phyloP scores from a whole-genome alignment of 2,888 invertebrate species.

The Volucella inflata region DNA sequence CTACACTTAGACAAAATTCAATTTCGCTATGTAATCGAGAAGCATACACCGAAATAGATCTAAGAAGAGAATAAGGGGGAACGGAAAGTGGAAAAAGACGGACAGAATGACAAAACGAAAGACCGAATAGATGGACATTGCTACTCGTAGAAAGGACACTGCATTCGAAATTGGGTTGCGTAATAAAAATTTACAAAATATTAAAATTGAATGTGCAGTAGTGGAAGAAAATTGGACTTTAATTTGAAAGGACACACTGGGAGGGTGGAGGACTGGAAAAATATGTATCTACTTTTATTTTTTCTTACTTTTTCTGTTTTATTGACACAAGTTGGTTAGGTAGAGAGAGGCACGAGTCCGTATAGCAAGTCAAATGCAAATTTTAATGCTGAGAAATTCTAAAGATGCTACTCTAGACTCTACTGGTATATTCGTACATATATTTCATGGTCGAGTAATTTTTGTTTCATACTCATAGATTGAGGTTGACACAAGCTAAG shows the following conservation, averaged over 20 bases:
- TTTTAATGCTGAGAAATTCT: constrained; percentile 12
- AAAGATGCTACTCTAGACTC: neutral
- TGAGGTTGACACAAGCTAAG: constrained; percentile 16
- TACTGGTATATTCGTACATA: neutral
- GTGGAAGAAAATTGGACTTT: constrained; percentile 64
- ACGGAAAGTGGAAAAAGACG: neutral
- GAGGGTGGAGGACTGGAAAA: neutral
- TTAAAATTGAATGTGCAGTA: constrained; percentile 72
- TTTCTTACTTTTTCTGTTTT: neutral
- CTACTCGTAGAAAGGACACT: constrained; percentile 40
- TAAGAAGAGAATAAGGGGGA: neutral
- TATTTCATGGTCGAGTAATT: constrained; percentile 16
- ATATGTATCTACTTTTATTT: too few relatives aligned
- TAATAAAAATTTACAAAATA: constrained; percentile 70
- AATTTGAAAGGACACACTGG: constrained; percentile 32
- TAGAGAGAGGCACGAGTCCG: neutral
- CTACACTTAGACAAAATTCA: constrained; percentile 68
- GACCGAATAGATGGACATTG: constrained; percentile 13
- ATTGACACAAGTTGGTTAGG: neutral
- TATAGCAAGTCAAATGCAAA: constrained; percentile 26
- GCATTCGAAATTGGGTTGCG: constrained; percentile 66
- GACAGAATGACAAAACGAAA: constrained; percentile 3
- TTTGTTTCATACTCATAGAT: constrained; percentile 2
- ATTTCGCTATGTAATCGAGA: constrained; percentile 69
- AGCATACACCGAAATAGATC: constrained; percentile 31